These are phyloP conservation scores for Folsomia candida DNA, from an alignment of 2,888 invertebrate species.

Conservation along the genomic window DNA sequence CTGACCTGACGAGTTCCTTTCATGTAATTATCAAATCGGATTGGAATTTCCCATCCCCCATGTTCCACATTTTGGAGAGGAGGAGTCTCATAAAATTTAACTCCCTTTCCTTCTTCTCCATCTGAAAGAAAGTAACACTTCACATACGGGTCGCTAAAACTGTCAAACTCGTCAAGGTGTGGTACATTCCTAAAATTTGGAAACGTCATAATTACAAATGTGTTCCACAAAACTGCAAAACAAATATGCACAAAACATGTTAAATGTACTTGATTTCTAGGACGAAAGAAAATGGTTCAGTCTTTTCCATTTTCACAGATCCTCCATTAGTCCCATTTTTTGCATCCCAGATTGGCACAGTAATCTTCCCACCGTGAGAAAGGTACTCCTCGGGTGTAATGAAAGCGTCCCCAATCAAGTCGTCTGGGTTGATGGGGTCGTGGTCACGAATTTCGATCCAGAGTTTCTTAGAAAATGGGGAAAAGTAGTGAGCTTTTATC, in stretches of 20 bases:
- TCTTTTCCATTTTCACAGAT: constrained; percentile 31
- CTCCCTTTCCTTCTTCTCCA: constrained; percentile 36
- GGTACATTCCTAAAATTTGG: constrained; percentile 39
- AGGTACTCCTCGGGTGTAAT: constrained; percentile 37
- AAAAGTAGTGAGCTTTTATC: too few relatives aligned
- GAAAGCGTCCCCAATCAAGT: constrained; percentile 32
- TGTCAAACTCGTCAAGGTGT: constrained; percentile 32
- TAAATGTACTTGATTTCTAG: constrained; percentile 31
- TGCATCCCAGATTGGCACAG: constrained; percentile 26
- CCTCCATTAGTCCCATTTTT: constrained; percentile 35
- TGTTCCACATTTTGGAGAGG: constrained; percentile 31
- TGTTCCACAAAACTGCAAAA: too few relatives aligned
- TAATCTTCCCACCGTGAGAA: constrained; percentile 21
- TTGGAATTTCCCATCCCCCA: constrained; percentile 28
- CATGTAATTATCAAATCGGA: constrained; percentile 39
- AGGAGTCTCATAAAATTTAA: constrained; percentile 34
- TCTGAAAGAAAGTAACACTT: constrained; percentile 40
- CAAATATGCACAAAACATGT: too few relatives aligned
- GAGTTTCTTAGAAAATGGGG: constrained; percentile 25
- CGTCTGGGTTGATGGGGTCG: constrained; percentile 41
- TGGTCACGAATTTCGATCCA: constrained; percentile 40
- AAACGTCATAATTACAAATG: too few relatives aligned
- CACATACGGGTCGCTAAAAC: constrained; percentile 37
- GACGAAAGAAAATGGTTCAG: constrained; percentile 35
- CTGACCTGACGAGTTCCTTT: constrained; percentile 39